Evolutionary conservation across 2,888 invertebrate species (phyloP).

Genomic region (Maniola hyperantus): DNA sequence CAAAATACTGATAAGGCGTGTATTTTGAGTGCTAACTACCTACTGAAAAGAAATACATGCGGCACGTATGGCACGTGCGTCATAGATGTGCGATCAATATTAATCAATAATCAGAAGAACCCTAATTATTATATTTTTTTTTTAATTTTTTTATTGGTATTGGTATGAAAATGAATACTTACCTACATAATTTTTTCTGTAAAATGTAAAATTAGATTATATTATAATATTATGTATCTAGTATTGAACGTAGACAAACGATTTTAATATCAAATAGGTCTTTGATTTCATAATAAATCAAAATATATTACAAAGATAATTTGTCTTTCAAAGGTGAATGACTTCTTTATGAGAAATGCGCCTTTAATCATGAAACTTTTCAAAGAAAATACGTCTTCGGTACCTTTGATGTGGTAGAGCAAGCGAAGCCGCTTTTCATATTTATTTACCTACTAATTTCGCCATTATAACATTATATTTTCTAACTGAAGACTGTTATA

Average conservation of each 20-base stretch:
- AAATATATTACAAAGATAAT: constrained; percentile 18
- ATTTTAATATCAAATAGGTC: constrained; percentile 14
- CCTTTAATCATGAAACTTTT: constrained; percentile 27
- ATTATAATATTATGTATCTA: too few species aligned
- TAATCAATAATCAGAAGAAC: neutral
- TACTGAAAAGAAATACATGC: neutral
- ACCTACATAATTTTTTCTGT: too few species aligned
- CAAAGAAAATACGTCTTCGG: constrained; percentile 26
- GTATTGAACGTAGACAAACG: neutral
- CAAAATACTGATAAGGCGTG: too few species aligned
- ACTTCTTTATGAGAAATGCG: constrained; percentile 24
- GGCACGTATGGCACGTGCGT: neutral
- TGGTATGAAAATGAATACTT: too few species aligned
- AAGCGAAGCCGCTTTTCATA: constrained; percentile 12
- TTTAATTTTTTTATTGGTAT: too few species aligned
- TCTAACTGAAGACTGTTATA: neutral
- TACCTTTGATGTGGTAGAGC: constrained; percentile 22
- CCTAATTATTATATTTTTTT: too few species aligned
- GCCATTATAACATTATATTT: constrained; percentile 10
- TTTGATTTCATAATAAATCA: constrained; percentile 15
- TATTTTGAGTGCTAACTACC: too few species aligned
- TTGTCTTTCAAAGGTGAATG: constrained; percentile 23
- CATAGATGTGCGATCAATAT: neutral
- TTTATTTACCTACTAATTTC: neutral
- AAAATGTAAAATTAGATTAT: neutral